Conservation (phyloP, 2,888 invertebrate genomes). For the Myopa testacea region DNA sequence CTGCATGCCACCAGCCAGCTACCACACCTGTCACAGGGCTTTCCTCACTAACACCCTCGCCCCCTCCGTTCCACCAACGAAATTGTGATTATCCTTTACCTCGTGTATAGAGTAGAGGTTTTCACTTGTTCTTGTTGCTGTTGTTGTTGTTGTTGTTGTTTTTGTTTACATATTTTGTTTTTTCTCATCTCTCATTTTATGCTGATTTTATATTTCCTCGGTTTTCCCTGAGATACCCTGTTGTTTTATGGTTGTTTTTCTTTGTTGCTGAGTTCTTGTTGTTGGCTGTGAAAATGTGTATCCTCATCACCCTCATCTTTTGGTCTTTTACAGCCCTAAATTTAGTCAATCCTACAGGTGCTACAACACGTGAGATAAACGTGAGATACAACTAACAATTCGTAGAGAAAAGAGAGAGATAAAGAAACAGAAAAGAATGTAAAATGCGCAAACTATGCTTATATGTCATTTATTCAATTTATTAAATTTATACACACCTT, state of each 20-base stretch:
- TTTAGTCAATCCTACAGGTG: too few species aligned
- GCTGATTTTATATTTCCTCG: conserved; percentile 4
- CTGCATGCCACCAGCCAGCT: background rate
- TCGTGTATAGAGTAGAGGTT: background rate
- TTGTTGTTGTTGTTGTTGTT: background rate
- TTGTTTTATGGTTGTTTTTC: background rate
- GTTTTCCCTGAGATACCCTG: background rate
- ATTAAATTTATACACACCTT: too few species aligned
- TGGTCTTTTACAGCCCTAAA: too few species aligned
- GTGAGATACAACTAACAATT: too few species aligned
- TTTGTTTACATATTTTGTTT: background rate
- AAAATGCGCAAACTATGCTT: too few species aligned
- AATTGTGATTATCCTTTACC: background rate
- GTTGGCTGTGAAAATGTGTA: background rate
- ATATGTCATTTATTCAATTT: too few species aligned
- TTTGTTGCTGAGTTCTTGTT: background rate
- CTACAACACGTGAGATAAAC: too few species aligned
- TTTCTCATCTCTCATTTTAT: background rate
- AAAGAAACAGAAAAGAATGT: background rate
- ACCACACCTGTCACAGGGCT: background rate
- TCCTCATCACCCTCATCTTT: too few species aligned
- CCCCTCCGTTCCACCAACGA: background rate
- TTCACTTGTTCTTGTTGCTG: background rate
- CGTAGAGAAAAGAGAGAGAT: background rate
- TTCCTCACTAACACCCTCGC: too few species aligned